These are phyloP conservation scores for Pogonomyrmex californicus DNA, from an alignment of 1,140 invertebrate species.

Conservation along the genomic window DNA sequence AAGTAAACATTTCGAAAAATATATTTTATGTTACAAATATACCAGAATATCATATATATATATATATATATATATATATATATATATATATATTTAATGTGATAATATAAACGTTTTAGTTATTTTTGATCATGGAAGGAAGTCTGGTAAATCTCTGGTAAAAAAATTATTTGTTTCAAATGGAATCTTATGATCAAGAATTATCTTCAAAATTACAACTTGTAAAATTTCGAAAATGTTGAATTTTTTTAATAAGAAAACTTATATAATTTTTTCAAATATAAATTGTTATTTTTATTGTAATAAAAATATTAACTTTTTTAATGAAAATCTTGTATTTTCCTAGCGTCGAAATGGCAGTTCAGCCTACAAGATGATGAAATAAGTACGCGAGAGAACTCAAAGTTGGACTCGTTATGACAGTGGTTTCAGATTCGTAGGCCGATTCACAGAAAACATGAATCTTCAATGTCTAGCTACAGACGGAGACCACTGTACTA, in stretches of 20 bases:
- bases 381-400: conserved; percentile 11
- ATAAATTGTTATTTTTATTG: neutral
- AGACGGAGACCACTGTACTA: conserved; percentile 2
- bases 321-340: conserved; percentile 34
- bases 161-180: neutral
- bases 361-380: neutral
- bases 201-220: neutral
- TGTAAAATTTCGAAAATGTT: neutral
- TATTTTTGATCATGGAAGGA: neutral
- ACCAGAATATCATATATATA: neutral
- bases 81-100: no score
- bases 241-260: neutral
- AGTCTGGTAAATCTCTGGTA: neutral
- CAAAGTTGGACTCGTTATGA: conserved; percentile 5
- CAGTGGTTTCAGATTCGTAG: conserved; percentile 22
- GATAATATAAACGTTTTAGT: neutral
- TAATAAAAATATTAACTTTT: conserved; percentile 1
- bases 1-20: neutral
- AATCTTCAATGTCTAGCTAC: neutral
- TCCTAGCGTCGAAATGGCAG: neutral
- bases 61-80: no score
- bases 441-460: neutral
- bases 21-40: neutral
- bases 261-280: neutral
- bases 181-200: neutral